Base-by-base conservation (phyloP, 2,113 vertebrate genomes). In the Pygoscelis antarcticus region DNA sequence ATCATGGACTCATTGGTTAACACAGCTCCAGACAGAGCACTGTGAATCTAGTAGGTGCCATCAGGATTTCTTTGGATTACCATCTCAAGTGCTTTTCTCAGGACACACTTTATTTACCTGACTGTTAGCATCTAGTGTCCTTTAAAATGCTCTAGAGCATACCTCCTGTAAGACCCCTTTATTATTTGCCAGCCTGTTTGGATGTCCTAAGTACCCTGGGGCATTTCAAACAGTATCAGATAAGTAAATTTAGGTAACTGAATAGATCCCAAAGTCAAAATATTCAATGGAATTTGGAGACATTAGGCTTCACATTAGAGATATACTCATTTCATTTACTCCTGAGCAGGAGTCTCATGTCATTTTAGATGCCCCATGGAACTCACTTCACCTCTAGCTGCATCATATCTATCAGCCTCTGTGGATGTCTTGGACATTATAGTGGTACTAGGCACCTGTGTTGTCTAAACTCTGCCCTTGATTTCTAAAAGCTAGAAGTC, bases 71-170 rank as follows among this genome's bases (percentile, higher is more conserved):
- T 87, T 29, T n/a, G 26, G 10, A 38, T 78, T 82, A 44, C 30
- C 11, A 49, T 29, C 36, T 81, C 38, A 60, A 8, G n/a, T 60
- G 3, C 4, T 78, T 78, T 70, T 69, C 40, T 83, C 32, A 55
- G 27, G 44, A 38, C 26, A 83, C 21, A 51, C 13, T 68, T 65
- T 55, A n/a, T 15, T 90, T 60, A 19, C 27, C 5, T 22, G 49
- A 36, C 34, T 78, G 18, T 46, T 52, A 70, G 4, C 19, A 60
- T 60, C n/a, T 58, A 54, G 26, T 36, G 29, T 51, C 36, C 34
- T 83, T 77, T 74, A 57, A 77, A 74, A 70, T 55, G 6, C 3
- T 78, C 7, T 72, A 49, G 22, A 40, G 0, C 0, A 0, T 58
- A 22, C 11, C 1, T 84, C 21, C 11, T 68, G 3, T 47, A 65